Base-by-base conservation (phyloP, 2,888 invertebrate genomes). In the Steinernema hermaphroditum region DNA sequence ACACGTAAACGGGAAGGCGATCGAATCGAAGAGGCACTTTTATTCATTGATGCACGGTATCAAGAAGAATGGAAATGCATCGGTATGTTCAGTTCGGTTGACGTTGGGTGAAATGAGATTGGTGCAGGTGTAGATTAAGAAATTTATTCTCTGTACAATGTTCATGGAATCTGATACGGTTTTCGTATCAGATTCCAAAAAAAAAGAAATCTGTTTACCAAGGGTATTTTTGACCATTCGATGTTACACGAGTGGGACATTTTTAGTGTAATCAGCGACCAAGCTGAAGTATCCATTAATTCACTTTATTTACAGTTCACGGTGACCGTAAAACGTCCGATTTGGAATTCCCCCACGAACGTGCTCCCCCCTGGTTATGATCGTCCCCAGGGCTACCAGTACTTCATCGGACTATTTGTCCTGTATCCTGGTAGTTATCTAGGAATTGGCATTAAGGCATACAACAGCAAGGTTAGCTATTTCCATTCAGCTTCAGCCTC, bases 271-370 rank as follows among this genome's bases (percentile, higher is more conserved):
- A n/a, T n/a, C n/a, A n/a, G n/a, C n/a, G n/a, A n/a, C n/a, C n/a
- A n/a, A n/a, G n/a, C n/a, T n/a, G n/a, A n/a, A n/a, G n/a, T n/a
- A n/a, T n/a, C n/a, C n/a, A n/a, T n/a, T n/a, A n/a, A n/a, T n/a
- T n/a, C n/a, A n/a, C n/a, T n/a, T n/a, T n/a, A n/a, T n/a, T n/a
- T 72, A 69, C 68, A 72, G 72, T 72, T 68, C 46, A 68, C 72
- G 1, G 16, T 72, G 34, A 72, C 68, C 0, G 72, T 72, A 19
- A 32, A 37, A 62, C 46, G 72, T 24, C 72, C 72, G 44, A 72
- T 62, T 27, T 72, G 72, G 72, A 19, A 62, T 9, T 19, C 50
- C 16, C 44, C 72, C 8, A 72, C 72, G n/a, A 62, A 19, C 0
- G 16, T 12, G 1, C 57, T 72, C 22, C 72, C 72, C 34, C 32